These are phyloP conservation scores for Cotesia typhae DNA, from an alignment of 1,140 invertebrate species.

Conservation along the genomic window DNA sequence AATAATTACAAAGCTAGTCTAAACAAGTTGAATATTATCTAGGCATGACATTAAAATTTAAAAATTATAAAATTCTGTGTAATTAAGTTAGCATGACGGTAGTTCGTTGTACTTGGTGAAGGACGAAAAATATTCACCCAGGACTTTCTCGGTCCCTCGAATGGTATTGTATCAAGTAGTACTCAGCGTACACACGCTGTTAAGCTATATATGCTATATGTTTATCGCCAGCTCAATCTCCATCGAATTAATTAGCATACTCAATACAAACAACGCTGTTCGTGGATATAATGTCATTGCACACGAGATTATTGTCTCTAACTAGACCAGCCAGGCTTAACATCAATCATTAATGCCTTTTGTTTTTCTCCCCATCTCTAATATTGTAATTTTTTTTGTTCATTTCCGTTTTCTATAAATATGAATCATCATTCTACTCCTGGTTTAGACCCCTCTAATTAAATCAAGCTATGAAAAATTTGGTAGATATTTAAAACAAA, in stretches of 20 bases:
- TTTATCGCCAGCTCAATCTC: slow-evolving; percentile 18
- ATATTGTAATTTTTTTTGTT: background rate
- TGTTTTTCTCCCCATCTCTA: background rate
- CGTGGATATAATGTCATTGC: slow-evolving; percentile 22
- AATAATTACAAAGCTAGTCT: background rate
- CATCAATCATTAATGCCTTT: background rate
- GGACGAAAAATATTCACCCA: slow-evolving; percentile 21
- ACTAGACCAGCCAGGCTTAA: background rate
- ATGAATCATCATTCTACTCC: too few relatives aligned
- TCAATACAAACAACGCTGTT: slow-evolving; percentile 6
- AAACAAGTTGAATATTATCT: too few relatives aligned
- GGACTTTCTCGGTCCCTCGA: slow-evolving; percentile 11
- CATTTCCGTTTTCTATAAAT: too few relatives aligned
- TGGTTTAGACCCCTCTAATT: too few relatives aligned
- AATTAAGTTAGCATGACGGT: background rate
- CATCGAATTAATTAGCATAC: slow-evolving; percentile 31
- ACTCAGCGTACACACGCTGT: background rate
- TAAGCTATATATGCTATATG: background rate
- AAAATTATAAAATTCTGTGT: too few relatives aligned
- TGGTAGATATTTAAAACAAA: too few relatives aligned
- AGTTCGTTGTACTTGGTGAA: slow-evolving; percentile 17
- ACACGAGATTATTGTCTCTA: slow-evolving; percentile 12
- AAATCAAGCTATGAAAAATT: too few relatives aligned
- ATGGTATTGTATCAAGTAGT: too few relatives aligned
- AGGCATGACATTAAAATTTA: too few relatives aligned